Evolutionary conservation across 2,113 vertebrate species (phyloP), one percentile per base, ranked within the genome.

Genomic region (Thunnus thynnus): DNA sequence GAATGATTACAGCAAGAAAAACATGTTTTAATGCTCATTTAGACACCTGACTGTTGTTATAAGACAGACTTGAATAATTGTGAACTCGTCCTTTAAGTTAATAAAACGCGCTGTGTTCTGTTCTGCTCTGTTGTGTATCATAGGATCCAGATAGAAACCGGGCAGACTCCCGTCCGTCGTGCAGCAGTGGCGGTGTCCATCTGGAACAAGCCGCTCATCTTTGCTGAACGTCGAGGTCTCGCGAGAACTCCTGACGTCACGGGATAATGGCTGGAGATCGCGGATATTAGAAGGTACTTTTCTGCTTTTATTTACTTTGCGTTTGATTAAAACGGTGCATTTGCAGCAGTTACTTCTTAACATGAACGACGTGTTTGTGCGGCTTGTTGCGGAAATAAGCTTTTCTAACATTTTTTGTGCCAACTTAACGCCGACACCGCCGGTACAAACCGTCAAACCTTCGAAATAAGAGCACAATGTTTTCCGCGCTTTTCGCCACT

Each of bases 381-480:
- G 12, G 0, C 4, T 6, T 0, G 56, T 27, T 5, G 14, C 17
- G 11, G 8, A 76, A 78, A 41, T n/a, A 3, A 13, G 1, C 9
- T 13, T 27, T 11, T 52, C 2, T 10, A 3, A 25, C 20, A 30
- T 74, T 87, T 73, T 65, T 30, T 70, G 51, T 18, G 67, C n/a
- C 44, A 69, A 87, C 72, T 88, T 78, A 74, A 76, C 63, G 61
- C 48, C 62, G 82, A 58, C 78, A 8, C 67, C 85, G 76, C 86
- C 91, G 90, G 89, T 36, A 51, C 73, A 48, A 89, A 76, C 78
- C 66, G 70, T 41, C 56, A 75, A 93, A 78, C 93, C 90, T 94
- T 94, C 93, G 93, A 91, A 94, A 93, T 94, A 94, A 94, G 91
- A 94, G 93, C 93, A 86, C 88, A 72, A 47, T 77, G 84, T 88